phyloP scores from a whole-genome alignment of 1,140 invertebrate species.

The Drosophila arawakana region DNA sequence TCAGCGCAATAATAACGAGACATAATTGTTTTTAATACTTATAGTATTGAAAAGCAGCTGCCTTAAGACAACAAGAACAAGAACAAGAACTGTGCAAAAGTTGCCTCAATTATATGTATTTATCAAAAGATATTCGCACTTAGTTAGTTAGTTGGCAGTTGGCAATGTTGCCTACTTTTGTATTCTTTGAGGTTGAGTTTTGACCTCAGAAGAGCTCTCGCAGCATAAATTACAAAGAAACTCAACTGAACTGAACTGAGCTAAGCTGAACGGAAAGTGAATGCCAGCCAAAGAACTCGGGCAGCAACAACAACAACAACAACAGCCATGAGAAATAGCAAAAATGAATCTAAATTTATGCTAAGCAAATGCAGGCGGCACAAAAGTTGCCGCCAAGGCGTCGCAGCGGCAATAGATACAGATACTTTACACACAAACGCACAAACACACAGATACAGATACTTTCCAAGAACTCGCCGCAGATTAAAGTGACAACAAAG shows the following conservation, averaged over 20 bases:
- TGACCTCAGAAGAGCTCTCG: slow-evolving; percentile 54
- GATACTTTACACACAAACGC: background rate
- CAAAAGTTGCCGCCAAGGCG: slow-evolving; percentile 43
- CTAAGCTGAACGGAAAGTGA: slow-evolving; percentile 38
- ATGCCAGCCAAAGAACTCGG: slow-evolving; percentile 35
- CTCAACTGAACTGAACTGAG: slow-evolving; percentile 15
- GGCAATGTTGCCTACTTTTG: slow-evolving; percentile 35
- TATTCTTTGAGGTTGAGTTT: slow-evolving; percentile 45
- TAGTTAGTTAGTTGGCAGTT: slow-evolving; percentile 12
- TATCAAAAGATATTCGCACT: slow-evolving; percentile 7
- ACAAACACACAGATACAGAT: slow-evolving; percentile 1
- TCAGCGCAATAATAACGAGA: slow-evolving; percentile 6
- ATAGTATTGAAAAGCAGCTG: slow-evolving; percentile 6
- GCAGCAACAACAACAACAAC: slow-evolving; percentile 9
- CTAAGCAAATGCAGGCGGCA: slow-evolving; percentile 68
- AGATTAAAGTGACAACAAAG: slow-evolving; percentile 31
- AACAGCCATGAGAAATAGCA: slow-evolving; percentile 1
- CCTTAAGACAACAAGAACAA: background rate
- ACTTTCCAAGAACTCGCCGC: slow-evolving; percentile 27
- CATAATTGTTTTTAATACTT: slow-evolving; percentile 6
- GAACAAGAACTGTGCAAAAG: slow-evolving; percentile 1
- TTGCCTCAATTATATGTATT: slow-evolving; percentile 13
- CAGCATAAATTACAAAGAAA: slow-evolving; percentile 66
- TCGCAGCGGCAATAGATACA: slow-evolving; percentile 48
- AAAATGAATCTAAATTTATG: slow-evolving; percentile 64